phyloP scores from a whole-genome alignment of 2,888 invertebrate genomes.

The Sialis fuliginosa region DNA sequence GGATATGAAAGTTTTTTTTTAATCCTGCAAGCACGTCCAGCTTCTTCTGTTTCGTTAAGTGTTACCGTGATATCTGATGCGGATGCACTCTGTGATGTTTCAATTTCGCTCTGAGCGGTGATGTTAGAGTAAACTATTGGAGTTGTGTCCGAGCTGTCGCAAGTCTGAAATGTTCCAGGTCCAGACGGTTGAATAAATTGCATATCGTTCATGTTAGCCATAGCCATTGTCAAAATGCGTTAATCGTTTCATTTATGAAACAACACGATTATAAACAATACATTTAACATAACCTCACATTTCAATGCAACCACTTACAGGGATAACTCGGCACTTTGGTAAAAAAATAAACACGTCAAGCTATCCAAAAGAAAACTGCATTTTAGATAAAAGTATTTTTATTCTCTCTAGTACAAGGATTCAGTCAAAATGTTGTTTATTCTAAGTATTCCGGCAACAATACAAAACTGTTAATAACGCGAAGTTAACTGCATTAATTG shows the following conservation, averaged over 20 bases:
- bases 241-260: not conserved
- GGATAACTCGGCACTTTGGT: too few species aligned
- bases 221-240: constrained; percentile 2
- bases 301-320: too few species aligned
- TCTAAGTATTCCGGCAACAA: too few species aligned
- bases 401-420: too few species aligned
- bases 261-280: not conserved
- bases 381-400: too few species aligned
- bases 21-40: constrained; percentile 28
- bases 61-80: not conserved
- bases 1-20: constrained; percentile 45
- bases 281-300: not conserved
- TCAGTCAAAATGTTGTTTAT: too few species aligned
- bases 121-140: not conserved
- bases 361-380: too few species aligned
- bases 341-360: too few species aligned
- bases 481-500: too few species aligned
- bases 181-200: not conserved
- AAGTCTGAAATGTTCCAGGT: not conserved
- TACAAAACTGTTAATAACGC: too few species aligned
- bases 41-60: constrained; percentile 15
- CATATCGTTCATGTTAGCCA: constrained; percentile 4
- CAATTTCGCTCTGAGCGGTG: not conserved
- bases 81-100: not conserved
- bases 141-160: not conserved